Base-by-base conservation (phyloP, 2,797 vertebrate species). In the Lacerta viridis region DNA sequence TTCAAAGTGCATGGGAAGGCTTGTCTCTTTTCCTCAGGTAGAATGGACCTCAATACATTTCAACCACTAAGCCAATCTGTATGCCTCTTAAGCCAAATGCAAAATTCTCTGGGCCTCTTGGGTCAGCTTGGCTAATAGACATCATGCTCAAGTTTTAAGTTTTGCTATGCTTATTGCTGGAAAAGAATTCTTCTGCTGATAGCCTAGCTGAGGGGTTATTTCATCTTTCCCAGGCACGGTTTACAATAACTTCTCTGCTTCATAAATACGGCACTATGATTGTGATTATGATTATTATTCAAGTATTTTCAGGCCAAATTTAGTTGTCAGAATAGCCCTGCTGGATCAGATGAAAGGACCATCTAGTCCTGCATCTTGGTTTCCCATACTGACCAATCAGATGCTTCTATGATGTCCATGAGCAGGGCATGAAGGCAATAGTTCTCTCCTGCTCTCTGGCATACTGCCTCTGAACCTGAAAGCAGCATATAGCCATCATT, bases 21-120 rank as follows among this genome's bases (percentile, higher is more conserved):
- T 83, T 76, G 59, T 69, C n/a, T 68, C 43, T 83, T 83, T 66
- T 66, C 64, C n/a, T 88, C 80, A 55, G 43, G 46, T n/a, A 83
- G 80, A 83, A 78, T 13, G 55, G 78, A 88, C 36, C 17, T 50
- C 39, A 33, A 55, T 68, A n/a, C 9, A 39, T 46, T 88, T 50
- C 36, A 50, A 50, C 72, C 25, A 39, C n/a, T 50, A 29, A 39
- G 66, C 11, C 83, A 50, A 83, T 83, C 23, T 50, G 36, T 77
- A 27, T 68, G 29, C 50, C 17, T 23, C 50, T 41, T 81, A 15
- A n/a, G 39, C 29, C 55, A 81, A 71, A 74, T 75, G 39, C 33
- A 66, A 83, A 36, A 36, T 50, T 59, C 41, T 25, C 79, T n/a
- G 20, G 71, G 13, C 4, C 17, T 64, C 36, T 77, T 66, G 33